Percentiles rank a stretch among this genome's conserved stretches.
These are phyloP conservation scores for Myotis daubentonii DNA, from an alignment of 2,797 vertebrate species.

Conservation along the genomic window DNA sequence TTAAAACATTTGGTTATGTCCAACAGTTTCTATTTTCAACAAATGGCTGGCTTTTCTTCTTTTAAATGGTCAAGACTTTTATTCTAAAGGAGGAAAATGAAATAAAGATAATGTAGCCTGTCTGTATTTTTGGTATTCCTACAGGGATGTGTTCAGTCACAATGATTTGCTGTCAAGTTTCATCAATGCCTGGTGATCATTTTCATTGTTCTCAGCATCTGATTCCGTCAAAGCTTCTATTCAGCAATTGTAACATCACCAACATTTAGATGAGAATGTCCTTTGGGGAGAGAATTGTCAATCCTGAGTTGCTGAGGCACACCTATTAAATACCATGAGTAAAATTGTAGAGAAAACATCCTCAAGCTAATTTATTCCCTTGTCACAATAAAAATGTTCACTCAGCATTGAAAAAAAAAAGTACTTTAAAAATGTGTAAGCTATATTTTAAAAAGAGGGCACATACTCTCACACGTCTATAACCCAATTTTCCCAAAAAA, in stretches of 20 bases:
- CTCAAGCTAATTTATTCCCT: not conserved
- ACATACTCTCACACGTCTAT: not conserved
- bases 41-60: not conserved
- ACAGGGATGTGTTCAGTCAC: not conserved
- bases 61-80: conserved; percentile 12
- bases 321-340: conserved; percentile 1
- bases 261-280: not conserved
- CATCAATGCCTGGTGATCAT: conserved; percentile 21
- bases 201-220: not conserved
- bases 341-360: conserved; percentile 28
- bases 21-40: not conserved
- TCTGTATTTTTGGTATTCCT: not conserved
- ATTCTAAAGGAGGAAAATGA: conserved; percentile 10
- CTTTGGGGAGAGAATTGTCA: conserved; percentile 7
- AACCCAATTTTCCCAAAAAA: not conserved
- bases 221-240: conserved; percentile 19
- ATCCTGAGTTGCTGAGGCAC: conserved; percentile 29
- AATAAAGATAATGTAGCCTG: not conserved
- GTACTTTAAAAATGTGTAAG: not conserved
- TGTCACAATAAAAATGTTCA: conserved; percentile 35
- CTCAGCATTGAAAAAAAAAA: not conserved
- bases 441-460: not conserved
- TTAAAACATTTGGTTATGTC: not conserved
- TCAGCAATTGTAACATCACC: not conserved
- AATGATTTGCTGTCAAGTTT: not conserved